Percentiles rank a stretch among this genome's conserved stretches.
Conservation (phyloP, 2,888 invertebrate genomes). For the Timema podura region DNA sequence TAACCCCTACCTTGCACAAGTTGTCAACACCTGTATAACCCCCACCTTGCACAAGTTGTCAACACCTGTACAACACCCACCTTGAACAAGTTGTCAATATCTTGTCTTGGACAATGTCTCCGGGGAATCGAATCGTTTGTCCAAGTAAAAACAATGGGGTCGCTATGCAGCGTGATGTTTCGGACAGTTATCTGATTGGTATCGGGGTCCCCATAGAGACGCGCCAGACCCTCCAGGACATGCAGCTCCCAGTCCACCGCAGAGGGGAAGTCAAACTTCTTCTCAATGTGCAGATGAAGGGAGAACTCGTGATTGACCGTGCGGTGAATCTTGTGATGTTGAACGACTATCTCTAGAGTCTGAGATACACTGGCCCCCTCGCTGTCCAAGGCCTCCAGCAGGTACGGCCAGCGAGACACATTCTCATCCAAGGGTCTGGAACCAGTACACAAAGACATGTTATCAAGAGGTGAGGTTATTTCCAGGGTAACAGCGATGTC, state of each 20-base stretch:
- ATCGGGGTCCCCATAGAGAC: slow-evolving; percentile 54
- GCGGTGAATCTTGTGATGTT: slow-evolving; percentile 73
- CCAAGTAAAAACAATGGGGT: slow-evolving; percentile 69
- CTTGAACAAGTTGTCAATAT: slow-evolving; percentile 64
- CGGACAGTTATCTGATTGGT: slow-evolving; percentile 67
- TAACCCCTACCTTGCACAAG: no score
- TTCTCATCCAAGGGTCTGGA: slow-evolving; percentile 74
- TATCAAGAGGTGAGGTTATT: no score
- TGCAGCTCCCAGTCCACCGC: slow-evolving; percentile 75
- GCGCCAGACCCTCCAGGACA: slow-evolving; percentile 57
- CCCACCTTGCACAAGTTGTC: no score
- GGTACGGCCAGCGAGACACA: slow-evolving; percentile 77
- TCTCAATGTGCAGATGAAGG: slow-evolving; percentile 62
- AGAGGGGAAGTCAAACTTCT: slow-evolving; percentile 56
- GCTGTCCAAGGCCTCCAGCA: slow-evolving; percentile 74
- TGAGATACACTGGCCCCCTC: slow-evolving; percentile 69
- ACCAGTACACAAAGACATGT: slow-evolving; percentile 22
- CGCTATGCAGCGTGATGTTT: slow-evolving; percentile 54
- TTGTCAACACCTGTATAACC: no score
- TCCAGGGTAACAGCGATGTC: no score
- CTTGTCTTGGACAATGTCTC: slow-evolving; percentile 70
- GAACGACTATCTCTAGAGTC: slow-evolving; percentile 66
- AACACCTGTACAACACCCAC: slow-evolving; percentile 44
- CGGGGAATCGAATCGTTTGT: slow-evolving; percentile 81
- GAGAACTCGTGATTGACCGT: slow-evolving; percentile 80